A percentile compares a stretch with the other conserved stretches of the same genome.
These are phyloP conservation scores for Orthonyx spaldingii DNA, from an alignment of 2,113 vertebrate genomes.

Conservation along the genomic window DNA sequence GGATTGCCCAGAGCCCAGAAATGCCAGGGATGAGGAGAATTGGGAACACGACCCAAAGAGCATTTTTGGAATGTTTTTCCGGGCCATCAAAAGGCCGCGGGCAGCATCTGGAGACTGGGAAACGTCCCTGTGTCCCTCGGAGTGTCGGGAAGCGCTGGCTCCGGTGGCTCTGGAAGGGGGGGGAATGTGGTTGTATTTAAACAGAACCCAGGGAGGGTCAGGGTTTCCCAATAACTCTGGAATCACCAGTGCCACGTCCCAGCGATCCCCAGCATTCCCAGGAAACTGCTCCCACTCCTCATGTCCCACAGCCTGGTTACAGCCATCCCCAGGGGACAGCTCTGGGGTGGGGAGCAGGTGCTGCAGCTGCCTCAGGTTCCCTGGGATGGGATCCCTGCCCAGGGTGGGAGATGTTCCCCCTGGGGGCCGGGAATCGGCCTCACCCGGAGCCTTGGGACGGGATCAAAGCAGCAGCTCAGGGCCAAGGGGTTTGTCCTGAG, in stretches of 20 bases:
- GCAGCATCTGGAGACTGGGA: not conserved
- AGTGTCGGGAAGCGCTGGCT: not conserved
- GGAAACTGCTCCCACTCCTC: fast-evolving
- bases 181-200: not conserved
- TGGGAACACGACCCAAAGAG: not conserved
- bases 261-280: not conserved
- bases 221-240: not conserved
- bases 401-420: not conserved
- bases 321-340: not conserved
- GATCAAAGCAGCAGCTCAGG: fast-evolving
- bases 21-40: not conserved
- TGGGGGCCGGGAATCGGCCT: not conserved
- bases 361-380: not conserved
- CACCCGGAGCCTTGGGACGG: fast-evolving
- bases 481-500: fast-evolving
- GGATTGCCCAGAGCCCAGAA: not conserved
- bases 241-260: not conserved
- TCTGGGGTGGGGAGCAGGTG: fast-evolving
- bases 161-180: not conserved
- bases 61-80: not conserved
- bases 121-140: not conserved
- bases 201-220: not conserved
- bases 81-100: not conserved
- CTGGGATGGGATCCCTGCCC: not conserved
- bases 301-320: fast-evolving